These are phyloP conservation scores for Hylaea fasciaria DNA, from an alignment of 2,888 invertebrate species.

Conservation along the genomic window DNA sequence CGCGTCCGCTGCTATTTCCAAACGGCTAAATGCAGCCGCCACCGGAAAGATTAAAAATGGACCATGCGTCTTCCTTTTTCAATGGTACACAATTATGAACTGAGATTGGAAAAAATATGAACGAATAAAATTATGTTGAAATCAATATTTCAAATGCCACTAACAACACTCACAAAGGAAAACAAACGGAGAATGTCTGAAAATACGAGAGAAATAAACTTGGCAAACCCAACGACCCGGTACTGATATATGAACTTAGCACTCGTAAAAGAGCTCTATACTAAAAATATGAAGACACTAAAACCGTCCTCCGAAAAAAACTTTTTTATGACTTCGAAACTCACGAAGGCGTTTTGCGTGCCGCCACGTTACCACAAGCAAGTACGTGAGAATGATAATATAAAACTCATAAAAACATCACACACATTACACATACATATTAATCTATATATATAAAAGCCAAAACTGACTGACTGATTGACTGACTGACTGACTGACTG, in stretches of 20 bases:
- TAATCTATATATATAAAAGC: too few species aligned
- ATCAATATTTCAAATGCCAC: constrained; percentile 1
- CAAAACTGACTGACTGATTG: too few species aligned
- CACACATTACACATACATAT: neutral
- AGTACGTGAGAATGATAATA: neutral
- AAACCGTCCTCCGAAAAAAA: constrained; percentile 7
- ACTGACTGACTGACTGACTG: too few species aligned
- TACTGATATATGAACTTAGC: constrained; percentile 16
- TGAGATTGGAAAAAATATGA: constrained; percentile 1
- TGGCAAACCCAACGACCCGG: constrained; percentile 22
- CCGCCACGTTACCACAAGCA: neutral
- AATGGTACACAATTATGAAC: constrained; percentile 24
- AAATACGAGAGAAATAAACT: constrained; percentile 22
- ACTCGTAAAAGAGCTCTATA: constrained; percentile 14
- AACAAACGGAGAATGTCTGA: constrained; percentile 10
- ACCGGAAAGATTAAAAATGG: constrained; percentile 66
- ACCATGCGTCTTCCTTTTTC: constrained; percentile 48
- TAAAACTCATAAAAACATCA: neutral
- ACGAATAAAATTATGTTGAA: constrained; percentile 3
- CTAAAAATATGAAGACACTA: constrained; percentile 24
- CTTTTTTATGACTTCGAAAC: neutral
- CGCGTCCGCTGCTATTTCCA: constrained; percentile 70
- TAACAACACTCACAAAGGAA: constrained; percentile 9
- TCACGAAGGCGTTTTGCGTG: constrained; percentile 1
- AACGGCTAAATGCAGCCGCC: constrained; percentile 71